Conservation (phyloP, 1,140 invertebrate genomes). For the Caenorhabditis brenneri region DNA sequence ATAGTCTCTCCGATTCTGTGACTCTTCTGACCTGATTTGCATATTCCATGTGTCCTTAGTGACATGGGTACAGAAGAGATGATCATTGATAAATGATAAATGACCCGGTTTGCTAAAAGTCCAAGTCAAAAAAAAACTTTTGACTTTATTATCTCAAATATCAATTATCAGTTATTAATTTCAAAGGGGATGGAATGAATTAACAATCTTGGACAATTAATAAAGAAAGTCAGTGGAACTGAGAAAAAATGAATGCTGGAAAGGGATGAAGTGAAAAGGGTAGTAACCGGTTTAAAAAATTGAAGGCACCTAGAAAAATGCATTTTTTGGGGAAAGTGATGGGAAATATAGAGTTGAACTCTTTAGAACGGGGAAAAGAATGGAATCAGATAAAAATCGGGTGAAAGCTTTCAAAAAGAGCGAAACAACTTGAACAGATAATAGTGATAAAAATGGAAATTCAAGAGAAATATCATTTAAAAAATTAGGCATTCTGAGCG, state of each 20-base stretch:
- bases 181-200: background rate
- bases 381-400: background rate
- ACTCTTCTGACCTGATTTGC: background rate
- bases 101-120: background rate
- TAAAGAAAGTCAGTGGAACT: background rate
- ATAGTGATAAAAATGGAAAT: background rate
- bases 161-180: slow-evolving; percentile 22
- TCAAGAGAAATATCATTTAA: background rate
- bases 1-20: background rate
- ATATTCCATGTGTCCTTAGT: background rate
- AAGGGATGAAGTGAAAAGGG: background rate
- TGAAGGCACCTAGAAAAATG: background rate
- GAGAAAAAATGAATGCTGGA: background rate
- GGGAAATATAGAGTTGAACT: background rate
- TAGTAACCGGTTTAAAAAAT: background rate
- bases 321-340: background rate
- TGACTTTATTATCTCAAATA: slow-evolving; percentile 1
- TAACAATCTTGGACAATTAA: slow-evolving; percentile 20
- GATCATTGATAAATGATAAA: background rate
- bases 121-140: background rate
- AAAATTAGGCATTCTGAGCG: background rate
- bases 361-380: background rate
- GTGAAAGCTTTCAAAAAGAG: background rate
- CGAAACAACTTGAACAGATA: background rate
- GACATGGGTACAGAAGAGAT: background rate